These are phyloP conservation scores for Orthonyx spaldingii DNA, from an alignment of 2,113 vertebrate species.

Conservation along the genomic window DNA sequence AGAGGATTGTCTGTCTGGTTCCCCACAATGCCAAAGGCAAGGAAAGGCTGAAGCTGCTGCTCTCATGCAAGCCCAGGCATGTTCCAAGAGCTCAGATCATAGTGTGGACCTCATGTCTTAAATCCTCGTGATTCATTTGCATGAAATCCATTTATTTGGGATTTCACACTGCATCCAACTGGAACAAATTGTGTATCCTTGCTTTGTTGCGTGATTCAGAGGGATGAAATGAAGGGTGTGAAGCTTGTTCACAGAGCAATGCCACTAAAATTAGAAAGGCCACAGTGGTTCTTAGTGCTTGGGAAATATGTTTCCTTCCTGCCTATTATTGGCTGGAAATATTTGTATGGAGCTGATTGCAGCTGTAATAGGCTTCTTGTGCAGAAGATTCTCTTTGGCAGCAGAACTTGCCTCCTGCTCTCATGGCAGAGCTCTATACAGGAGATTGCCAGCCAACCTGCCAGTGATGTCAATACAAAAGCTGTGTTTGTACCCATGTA, in stretches of 20 bases:
- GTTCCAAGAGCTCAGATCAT: accelerated
- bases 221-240: not conserved
- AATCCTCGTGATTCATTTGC: not conserved
- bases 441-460: not conserved
- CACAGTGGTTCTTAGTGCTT: not conserved
- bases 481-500: not conserved
- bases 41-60: not conserved
- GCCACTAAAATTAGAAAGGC: slow-evolving; percentile 16
- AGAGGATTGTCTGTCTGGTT: not conserved
- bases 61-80: accelerated
- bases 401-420: not conserved
- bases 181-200: not conserved
- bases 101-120: not conserved
- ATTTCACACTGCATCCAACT: not conserved
- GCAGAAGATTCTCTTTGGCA: slow-evolving; percentile 37
- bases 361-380: not conserved
- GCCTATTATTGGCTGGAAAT: not conserved
- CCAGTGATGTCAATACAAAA: not conserved
- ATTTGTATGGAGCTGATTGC: not conserved
- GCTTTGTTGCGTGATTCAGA: not conserved
- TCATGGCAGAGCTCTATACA: not conserved
- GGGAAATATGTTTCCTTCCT: not conserved
- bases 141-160: slow-evolving; percentile 4
- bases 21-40: not conserved
- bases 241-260: not conserved